Base-by-base conservation (phyloP, 2,888 invertebrate genomes). In the Periphyllus acericola region DNA sequence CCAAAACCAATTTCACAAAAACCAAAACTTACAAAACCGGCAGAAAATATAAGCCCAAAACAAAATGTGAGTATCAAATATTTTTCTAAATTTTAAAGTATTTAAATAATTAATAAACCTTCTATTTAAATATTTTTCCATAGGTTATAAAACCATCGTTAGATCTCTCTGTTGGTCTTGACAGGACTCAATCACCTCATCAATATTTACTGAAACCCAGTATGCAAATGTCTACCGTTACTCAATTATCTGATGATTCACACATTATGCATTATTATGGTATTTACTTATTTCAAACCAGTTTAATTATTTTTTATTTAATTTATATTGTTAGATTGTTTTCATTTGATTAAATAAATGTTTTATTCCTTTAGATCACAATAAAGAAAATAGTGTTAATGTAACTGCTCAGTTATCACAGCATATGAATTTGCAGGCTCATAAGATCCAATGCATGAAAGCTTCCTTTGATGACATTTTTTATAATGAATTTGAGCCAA, bases 371-470 rank as follows among this genome's bases (percentile, higher is more conserved):
- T 17, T 89, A 91, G 91, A 90, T 88, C 90, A 90, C 46, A 89
- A 71, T 88, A 90, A 81, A 83, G 89, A 74, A 89, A 89, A 75
- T 89, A 89, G 29, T 91, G 92, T n/a, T 36, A 94, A 94, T 90
- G 95, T 95, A 0, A 94, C 95, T 0, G 92, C 94, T 3, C 93
- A 93, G 78, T 90, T 95, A 89, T 95, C 95, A 0, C 92, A 93
- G 0, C 92, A 95, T n/a, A 92, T 94, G 83, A 93, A 94, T 68
- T 92, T 94, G 0, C 94, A 94, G 90, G 93, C 95, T 29, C 95
- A 95, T 90, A 94, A 94, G 90, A 93, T 96, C 55, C 96, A 96
- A 90, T 92, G 96, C 0, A 96, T 96, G 96, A 96, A 96, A 72
- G 91, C 96, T 96, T 0, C 96, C 95, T 0, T 93, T 96, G 83